Evolutionary conservation across 2,113 vertebrate genomes (phyloP).

Genomic region (Bufo bufo): DNA sequence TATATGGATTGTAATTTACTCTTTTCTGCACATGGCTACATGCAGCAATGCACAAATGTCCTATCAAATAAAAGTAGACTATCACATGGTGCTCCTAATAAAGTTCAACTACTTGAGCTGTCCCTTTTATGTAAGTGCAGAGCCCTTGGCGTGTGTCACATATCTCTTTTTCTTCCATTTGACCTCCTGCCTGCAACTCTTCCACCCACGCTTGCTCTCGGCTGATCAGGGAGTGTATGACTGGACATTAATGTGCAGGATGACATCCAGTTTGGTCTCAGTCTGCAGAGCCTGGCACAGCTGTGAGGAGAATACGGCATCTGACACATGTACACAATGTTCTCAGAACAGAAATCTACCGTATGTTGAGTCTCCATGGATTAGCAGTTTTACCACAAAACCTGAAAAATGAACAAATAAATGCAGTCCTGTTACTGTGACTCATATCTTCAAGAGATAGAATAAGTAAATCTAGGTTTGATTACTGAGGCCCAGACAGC

Average conservation of each 20-base stretch:
- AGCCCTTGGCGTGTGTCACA: neutral
- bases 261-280: constrained; percentile 25
- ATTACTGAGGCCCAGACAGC: neutral
- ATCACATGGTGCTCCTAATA: too few relatives aligned
- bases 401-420: neutral
- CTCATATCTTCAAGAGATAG: neutral
- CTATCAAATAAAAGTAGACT: too few relatives aligned
- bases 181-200: neutral
- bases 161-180: neutral
- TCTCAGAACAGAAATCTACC: constrained; percentile 20
- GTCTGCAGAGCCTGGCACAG: constrained; percentile 29
- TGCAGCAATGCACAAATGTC: too few relatives aligned
- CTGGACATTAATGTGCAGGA: constrained; percentile 32
- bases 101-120: neutral
- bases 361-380: constrained; percentile 17
- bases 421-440: neutral
- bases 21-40: too few relatives aligned
- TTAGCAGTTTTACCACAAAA: constrained; percentile 8
- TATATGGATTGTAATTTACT: too few relatives aligned
- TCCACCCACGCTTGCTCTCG: neutral
- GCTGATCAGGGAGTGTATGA: neutral
- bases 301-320: neutral
- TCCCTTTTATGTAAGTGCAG: neutral
- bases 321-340: constrained; percentile 35
- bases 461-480: neutral